Base-by-base conservation (phyloP, 2,797 vertebrate species). In the Gambusia yucatana region DNA sequence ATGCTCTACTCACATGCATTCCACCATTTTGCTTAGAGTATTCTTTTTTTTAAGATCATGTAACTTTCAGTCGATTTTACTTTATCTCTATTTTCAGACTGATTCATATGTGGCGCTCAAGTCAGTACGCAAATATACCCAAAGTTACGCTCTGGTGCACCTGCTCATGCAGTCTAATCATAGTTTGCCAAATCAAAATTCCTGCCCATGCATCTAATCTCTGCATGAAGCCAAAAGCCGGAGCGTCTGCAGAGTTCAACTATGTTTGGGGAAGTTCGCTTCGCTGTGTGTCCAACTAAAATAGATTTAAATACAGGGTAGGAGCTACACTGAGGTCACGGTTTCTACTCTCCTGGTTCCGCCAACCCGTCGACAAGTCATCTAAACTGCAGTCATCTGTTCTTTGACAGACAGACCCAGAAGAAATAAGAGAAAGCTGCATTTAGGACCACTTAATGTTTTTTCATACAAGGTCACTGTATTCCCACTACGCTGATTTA, bases 221-320 rank as follows among this genome's bases (percentile, higher is more conserved):
- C 43, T 78, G 47, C 52, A 67, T 74, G 63, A 69, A 88, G 79
- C 57, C 70, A 28, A 33, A 78, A 57, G 79, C 81, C 78, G 44
- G 28, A 1, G 46, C 70, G 75, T 74, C 87, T 77, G 80, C 81
- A 80, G 79, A 80, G 72, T 72, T 77, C 77, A 88, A 85, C 71
- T 39, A 50, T 84, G 82, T 90, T 91, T 86, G 73, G 63, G 79
- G 82, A 89, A 85, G 89, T 80, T 86, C 73, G 61, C 13, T 77
- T 84, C 82, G 77, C 86, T 30, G 67, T 79, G 81, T 78, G 80
- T 93, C 87, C 87, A 86, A 93, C 92, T 75, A 90, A 96, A 96
- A 96, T 96, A 96, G 95, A 95, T 93, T 95, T 96, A 96, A 96
- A 92, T 95, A 94, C 91, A 94, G 94, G 91, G 94, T 94, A 84